Evolutionary conservation across 2,113 vertebrate genomes (phyloP).

Genomic region (Cardinalis cardinalis): DNA sequence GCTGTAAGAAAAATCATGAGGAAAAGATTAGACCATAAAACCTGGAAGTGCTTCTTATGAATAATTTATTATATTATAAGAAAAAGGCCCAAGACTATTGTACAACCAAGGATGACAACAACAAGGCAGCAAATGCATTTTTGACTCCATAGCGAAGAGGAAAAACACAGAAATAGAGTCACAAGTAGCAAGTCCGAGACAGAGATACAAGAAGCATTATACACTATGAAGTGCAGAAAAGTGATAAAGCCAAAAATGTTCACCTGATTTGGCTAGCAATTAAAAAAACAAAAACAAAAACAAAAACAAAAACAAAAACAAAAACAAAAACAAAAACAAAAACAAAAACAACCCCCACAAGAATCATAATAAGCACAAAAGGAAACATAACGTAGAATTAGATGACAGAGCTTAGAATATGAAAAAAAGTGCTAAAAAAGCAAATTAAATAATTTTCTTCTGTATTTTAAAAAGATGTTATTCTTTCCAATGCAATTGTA

Average conservation of each 20-base stretch:
- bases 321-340: too few species aligned
- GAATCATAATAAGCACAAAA: neutral
- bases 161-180: neutral
- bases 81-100: neutral
- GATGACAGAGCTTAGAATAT: neutral
- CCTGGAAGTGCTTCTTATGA: neutral
- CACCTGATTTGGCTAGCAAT: neutral
- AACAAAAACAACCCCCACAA: too few species aligned
- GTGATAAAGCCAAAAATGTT: neutral
- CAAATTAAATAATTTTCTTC: neutral
- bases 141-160: neutral
- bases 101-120: neutral
- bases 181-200: neutral
- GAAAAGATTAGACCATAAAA: neutral
- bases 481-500: neutral
- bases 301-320: too few species aligned
- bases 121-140: neutral
- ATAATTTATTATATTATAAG: neutral
- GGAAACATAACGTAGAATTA: neutral
- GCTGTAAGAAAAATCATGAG: neutral
- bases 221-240: neutral
- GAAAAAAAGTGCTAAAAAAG: neutral
- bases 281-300: neutral
- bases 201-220: neutral
- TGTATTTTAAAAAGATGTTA: neutral